phyloP scores from a whole-genome alignment of 2,797 vertebrate genomes.

The Typhlichthys eigenmanni region DNA sequence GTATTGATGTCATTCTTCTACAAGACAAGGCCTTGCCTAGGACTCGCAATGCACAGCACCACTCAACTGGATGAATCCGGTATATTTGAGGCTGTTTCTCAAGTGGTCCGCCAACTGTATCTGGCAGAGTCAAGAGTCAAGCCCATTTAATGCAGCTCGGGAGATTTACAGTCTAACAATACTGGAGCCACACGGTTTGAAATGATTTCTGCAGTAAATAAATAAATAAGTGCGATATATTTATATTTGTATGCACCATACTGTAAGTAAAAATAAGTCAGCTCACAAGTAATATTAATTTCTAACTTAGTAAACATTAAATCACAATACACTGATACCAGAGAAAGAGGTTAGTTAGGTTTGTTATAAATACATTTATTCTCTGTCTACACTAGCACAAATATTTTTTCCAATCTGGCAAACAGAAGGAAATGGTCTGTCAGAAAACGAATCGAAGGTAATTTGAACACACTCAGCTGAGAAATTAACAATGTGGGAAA shows the following conservation, averaged over 20 bases:
- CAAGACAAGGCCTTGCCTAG: conserved; percentile 40
- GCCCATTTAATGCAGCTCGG: conserved; percentile 27
- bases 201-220: not conserved
- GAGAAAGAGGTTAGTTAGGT: conserved; percentile 6
- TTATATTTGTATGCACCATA: too few relatives aligned
- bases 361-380: conserved; percentile 41
- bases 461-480: conserved; percentile 51
- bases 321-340: too few relatives aligned
- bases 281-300: too few relatives aligned
- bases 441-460: conserved; percentile 24
- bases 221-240: too few relatives aligned
- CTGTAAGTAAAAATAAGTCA: too few relatives aligned
- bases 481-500: conserved; percentile 50
- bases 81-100: conserved; percentile 50
- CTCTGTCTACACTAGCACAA: conserved; percentile 31
- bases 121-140: conserved; percentile 46
- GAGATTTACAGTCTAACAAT: not conserved
- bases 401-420: conserved; percentile 42
- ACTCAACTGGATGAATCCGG: conserved; percentile 46
- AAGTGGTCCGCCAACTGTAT: conserved; percentile 53
- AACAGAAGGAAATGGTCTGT: conserved; percentile 37
- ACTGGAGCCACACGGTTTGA: not conserved
- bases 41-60: conserved; percentile 36
- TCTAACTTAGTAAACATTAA: too few relatives aligned
- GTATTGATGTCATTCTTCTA: conserved; percentile 50